Base-by-base conservation (phyloP, 2,113 vertebrate species). In the Burhinus bistriatus region DNA sequence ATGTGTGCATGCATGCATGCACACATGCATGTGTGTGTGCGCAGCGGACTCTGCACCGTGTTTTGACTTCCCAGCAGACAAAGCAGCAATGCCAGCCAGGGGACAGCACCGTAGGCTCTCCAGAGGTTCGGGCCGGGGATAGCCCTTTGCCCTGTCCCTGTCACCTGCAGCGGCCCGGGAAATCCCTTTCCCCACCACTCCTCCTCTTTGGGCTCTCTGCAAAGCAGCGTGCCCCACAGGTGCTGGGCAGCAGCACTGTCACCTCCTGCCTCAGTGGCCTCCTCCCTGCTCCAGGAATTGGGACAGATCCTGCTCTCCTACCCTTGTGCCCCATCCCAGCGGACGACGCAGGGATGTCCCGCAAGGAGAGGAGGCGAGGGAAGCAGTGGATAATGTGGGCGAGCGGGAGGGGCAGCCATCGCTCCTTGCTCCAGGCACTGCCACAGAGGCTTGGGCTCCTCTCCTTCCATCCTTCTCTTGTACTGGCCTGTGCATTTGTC, bases 311-410 rank as follows among this genome's bases (percentile, higher is more conserved):
- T 76, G 57, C 44, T 64, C 12, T 58, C n/a, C 30, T 68, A n/a
- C 22, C 25, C 42, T 70, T 4, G 29, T 64, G 44, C 20, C 29
- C 54, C 5, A 0, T 26, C 64, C n/a, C 52, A 21, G n/a, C 2
- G 0, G 26, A 26, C 1, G 3, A 49, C 3, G 51, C 1, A 0
- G 40, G 49, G 45, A 19, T 61, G 30, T 23, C 42, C 59, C 0
- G 0, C 21, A 27, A 52, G 21, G 55, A 75, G n/a, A 5, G 34
- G 11, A 54, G 54, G 13, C 1, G 2, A 36, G 32, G 16, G 49
- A 75, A 54, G n/a, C 54, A n/a, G 18, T 13, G 15, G 49, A 12
- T 51, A 51, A 51, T 11, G 6, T 23, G 4, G 32, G 1, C 1
- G 8, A 65, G 70, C 69, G 66, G 75, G 34, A 54, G 22, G 6